Conservation (phyloP, 2,888 invertebrate genomes). For the Charanyca ferruginea region DNA sequence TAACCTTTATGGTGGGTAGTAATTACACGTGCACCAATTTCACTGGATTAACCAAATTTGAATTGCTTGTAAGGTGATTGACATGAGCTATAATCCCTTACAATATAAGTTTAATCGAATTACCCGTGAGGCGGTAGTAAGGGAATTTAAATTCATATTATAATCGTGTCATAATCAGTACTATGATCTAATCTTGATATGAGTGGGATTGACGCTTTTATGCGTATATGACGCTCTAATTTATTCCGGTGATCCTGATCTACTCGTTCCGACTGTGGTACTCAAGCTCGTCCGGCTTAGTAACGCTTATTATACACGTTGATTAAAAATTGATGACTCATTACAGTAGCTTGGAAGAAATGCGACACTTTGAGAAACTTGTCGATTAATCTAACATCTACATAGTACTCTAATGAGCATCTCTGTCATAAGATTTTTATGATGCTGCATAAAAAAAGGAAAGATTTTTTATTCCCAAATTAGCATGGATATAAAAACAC, state of each 20-base stretch:
- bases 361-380: conserved; percentile 28
- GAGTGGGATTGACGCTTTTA: conserved; percentile 72
- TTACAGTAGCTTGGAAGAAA: conserved; percentile 13
- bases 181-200: conserved; percentile 77
- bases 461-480: conserved; percentile 29
- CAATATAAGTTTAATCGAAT: conserved; percentile 80
- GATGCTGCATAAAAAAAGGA: conserved; percentile 48
- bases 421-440: conserved; percentile 51
- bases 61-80: conserved; percentile 88
- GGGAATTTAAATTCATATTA: conserved; percentile 67
- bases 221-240: conserved; percentile 74
- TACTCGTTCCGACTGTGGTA: conserved; percentile 33
- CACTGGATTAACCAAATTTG: conserved; percentile 87
- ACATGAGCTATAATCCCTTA: conserved; percentile 82
- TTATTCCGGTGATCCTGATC: conserved; percentile 68
- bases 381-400: conserved; percentile 22
- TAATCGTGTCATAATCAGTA: conserved; percentile 72
- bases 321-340: conserved; percentile 29
- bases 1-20: conserved; percentile 70
- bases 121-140: conserved; percentile 60
- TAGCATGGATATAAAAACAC: conserved; percentile 46
- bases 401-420: conserved; percentile 33
- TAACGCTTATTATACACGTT: conserved; percentile 26
- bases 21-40: conserved; percentile 78
- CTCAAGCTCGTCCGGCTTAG: conserved; percentile 34